Evolutionary conservation across 2,113 vertebrate genomes (phyloP).

Genomic region (Crotalus horridus): DNA sequence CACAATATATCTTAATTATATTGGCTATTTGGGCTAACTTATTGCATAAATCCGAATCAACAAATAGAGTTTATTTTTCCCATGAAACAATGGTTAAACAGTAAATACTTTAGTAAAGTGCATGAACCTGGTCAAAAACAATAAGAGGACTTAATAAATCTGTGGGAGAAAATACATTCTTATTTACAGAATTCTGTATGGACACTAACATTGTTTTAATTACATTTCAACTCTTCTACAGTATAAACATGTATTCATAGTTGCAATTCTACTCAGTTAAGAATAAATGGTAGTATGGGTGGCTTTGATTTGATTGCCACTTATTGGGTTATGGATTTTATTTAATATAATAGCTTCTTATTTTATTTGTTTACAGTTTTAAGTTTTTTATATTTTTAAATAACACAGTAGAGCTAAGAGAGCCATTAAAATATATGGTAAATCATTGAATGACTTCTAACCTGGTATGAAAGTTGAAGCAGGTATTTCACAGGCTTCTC

Average conservation of each 20-base stretch:
- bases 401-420: background rate
- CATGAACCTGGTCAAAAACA: background rate
- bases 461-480: conserved; percentile 52
- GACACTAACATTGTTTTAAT: background rate
- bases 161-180: background rate
- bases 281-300: background rate
- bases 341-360: background rate
- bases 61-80: background rate
- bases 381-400: background rate
- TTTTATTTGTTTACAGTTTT: background rate
- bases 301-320: background rate
- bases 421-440: background rate
- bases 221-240: background rate
- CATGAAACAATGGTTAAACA: background rate
- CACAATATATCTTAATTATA: background rate
- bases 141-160: background rate
- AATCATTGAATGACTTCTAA: conserved; percentile 47
- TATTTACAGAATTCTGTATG: background rate
- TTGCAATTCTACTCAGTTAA: background rate
- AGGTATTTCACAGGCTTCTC: conserved; percentile 75
- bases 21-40: background rate
- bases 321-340: background rate
- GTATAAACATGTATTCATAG: background rate
- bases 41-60: background rate
- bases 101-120: background rate